These are phyloP conservation scores for Caenorhabditis zanzibari DNA, from an alignment of 2,888 invertebrate species.

Conservation along the genomic window DNA sequence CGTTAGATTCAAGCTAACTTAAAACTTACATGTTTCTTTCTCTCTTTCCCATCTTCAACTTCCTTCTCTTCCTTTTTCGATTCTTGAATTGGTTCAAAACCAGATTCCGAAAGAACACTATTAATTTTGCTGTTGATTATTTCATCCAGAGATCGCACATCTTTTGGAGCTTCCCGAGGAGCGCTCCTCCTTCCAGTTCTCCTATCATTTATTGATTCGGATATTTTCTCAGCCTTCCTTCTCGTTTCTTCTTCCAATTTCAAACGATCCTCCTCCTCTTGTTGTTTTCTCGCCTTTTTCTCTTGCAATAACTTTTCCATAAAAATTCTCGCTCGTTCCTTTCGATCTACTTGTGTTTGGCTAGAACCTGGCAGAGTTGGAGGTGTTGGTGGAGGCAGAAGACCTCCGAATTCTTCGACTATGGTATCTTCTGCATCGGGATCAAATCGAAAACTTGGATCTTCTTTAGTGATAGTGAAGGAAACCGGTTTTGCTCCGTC, in stretches of 20 bases:
- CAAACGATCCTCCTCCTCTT: slow-evolving; percentile 67
- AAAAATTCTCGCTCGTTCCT: slow-evolving; percentile 76
- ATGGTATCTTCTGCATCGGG: slow-evolving; percentile 44
- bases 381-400: slow-evolving; percentile 59
- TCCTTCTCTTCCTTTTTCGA: slow-evolving; percentile 20
- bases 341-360: slow-evolving; percentile 72
- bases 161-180: slow-evolving; percentile 10
- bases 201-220: slow-evolving; percentile 33
- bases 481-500: slow-evolving; percentile 30
- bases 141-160: slow-evolving; percentile 60
- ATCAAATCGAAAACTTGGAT: slow-evolving; percentile 55
- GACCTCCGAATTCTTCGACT: neutral
- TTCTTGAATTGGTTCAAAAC: slow-evolving; percentile 46
- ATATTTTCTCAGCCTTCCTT: slow-evolving; percentile 63
- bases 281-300: slow-evolving; percentile 66
- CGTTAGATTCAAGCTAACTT: neutral
- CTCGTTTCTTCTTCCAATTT: slow-evolving; percentile 63
- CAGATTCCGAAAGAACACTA: slow-evolving; percentile 64
- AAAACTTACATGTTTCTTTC: slow-evolving; percentile 52
- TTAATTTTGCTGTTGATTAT: slow-evolving; percentile 61
- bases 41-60: slow-evolving; percentile 22
- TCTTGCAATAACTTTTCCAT: slow-evolving; percentile 79
- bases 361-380: slow-evolving; percentile 54
- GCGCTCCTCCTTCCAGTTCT: neutral
- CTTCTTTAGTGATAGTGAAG: slow-evolving; percentile 40